These are phyloP conservation scores for Megalonaias nervosa DNA, from an alignment of 1,140 invertebrate species.

Conservation along the genomic window DNA sequence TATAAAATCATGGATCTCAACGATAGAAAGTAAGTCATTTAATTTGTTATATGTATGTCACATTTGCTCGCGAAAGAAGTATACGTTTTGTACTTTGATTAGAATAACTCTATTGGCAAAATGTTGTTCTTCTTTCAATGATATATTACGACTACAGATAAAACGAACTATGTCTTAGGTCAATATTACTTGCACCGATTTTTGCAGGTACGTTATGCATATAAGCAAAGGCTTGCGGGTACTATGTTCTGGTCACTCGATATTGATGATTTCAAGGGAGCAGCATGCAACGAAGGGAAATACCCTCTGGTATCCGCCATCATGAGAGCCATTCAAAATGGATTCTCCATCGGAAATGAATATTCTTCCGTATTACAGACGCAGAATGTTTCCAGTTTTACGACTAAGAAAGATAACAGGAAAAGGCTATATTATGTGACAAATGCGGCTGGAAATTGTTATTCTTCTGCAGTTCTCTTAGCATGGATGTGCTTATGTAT, in stretches of 20 bases:
- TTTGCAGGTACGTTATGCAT: slow-evolving; percentile 61
- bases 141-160: background rate
- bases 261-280: slow-evolving; percentile 72
- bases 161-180: background rate
- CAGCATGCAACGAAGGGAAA: slow-evolving; percentile 70
- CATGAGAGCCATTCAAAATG: slow-evolving; percentile 57
- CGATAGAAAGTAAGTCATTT: background rate
- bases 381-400: too few relatives aligned
- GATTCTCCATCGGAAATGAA: too few relatives aligned
- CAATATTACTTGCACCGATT: background rate
- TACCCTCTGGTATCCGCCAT: slow-evolving; percentile 73
- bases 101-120: background rate
- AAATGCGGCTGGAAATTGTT: too few relatives aligned
- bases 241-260: slow-evolving; percentile 79
- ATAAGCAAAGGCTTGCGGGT: slow-evolving; percentile 55
- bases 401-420: too few relatives aligned
- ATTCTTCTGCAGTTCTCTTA: too few relatives aligned
- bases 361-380: too few relatives aligned
- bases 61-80: background rate
- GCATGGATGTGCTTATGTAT: too few relatives aligned
- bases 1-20: too few relatives aligned
- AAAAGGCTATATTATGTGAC: too few relatives aligned
- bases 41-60: background rate
- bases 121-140: background rate
- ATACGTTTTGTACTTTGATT: background rate